Evolutionary conservation across 2,888 invertebrate genomes (phyloP).

Genomic region (Dicyrtomina minuta): DNA sequence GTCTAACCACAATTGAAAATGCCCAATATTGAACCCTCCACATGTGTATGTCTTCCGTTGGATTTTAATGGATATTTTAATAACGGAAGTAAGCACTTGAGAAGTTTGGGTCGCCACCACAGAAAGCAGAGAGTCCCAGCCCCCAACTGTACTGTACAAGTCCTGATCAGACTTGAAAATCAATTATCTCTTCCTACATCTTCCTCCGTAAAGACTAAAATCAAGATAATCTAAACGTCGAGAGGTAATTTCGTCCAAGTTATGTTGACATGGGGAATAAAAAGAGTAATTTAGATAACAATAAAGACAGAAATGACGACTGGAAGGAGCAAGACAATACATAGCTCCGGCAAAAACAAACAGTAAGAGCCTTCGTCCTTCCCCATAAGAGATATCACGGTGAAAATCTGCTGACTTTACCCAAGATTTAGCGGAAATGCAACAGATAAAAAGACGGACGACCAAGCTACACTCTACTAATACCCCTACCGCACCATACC

Average conservation of each 20-base stretch:
- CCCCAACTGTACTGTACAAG: no score
- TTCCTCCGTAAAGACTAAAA: background rate
- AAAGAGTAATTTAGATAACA: conserved; percentile 26
- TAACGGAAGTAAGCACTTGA: no score
- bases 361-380: background rate
- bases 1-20: no score
- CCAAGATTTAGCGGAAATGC: background rate
- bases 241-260: conserved; percentile 6
- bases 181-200: no score
- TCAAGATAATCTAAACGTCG: conserved; percentile 12
- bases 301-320: background rate
- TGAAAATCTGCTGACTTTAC: conserved; percentile 23
- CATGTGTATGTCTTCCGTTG: no score
- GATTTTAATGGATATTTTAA: no score
- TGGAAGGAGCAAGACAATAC: no score
- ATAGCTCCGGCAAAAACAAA: background rate
- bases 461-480: background rate
- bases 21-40: no score
- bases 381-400: background rate
- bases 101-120: no score
- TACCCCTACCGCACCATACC: no score
- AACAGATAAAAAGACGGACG: conserved; percentile 13
- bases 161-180: no score
- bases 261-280: conserved; percentile 18
- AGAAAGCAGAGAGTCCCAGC: no score